These are phyloP conservation scores for Saccostrea cuccullata DNA, from an alignment of 1,140 invertebrate species.

Conservation along the genomic window DNA sequence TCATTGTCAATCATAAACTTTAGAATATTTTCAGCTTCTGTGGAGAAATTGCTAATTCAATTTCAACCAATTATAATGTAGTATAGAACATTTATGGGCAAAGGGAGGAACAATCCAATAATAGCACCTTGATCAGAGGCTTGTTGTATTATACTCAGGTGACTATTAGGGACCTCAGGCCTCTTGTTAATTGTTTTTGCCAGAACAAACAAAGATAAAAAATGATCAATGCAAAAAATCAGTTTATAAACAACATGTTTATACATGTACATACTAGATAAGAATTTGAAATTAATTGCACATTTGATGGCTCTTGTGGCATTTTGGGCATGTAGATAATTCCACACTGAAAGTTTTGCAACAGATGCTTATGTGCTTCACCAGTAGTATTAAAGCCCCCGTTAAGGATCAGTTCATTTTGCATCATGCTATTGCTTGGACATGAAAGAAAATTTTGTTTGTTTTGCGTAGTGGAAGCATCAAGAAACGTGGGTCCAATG, in stretches of 20 bases:
- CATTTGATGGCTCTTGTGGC: background rate
- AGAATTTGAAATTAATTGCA: background rate
- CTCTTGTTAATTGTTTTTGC: background rate
- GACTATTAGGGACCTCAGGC: no score
- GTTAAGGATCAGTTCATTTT: background rate
- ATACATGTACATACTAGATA: background rate
- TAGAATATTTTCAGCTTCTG: no score
- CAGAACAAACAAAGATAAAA: background rate
- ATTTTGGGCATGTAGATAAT: background rate
- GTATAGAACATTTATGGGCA: no score
- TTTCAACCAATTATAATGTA: no score
- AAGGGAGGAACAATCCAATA: no score
- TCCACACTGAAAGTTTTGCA: background rate
- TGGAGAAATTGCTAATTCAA: no score
- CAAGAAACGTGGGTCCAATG: conserved; percentile 68
- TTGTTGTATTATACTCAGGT: no score
- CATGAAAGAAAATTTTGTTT: conserved; percentile 40
- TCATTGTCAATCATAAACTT: no score
- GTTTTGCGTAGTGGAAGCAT: conserved; percentile 64
- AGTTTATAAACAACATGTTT: background rate
- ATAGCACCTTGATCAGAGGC: no score
- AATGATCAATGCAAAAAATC: background rate
- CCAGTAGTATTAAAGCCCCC: background rate
- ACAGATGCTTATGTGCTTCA: background rate
- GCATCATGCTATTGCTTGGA: conserved; percentile 34